Percentiles rank a stretch among this genome's conserved stretches.
Evolutionary conservation across 2,888 invertebrate genomes (phyloP).

Genomic region (Nemapogon koenigi): DNA sequence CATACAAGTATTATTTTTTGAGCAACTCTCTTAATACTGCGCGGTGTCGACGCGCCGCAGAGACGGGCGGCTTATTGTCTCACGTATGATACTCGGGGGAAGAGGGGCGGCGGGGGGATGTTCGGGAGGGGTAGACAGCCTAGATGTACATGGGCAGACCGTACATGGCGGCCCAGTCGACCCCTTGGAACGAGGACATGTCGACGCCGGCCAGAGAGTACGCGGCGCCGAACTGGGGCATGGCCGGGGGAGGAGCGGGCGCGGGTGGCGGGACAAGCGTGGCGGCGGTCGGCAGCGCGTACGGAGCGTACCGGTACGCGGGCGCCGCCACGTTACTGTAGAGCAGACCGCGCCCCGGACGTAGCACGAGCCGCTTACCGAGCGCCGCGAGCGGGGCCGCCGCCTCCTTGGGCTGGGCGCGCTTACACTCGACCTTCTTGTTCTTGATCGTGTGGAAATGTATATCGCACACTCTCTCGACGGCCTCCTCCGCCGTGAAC

Average conservation of each 20-base stretch:
- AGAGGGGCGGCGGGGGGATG: no score
- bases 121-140: no score
- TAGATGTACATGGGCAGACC: conserved; percentile 93
- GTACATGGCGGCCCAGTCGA: conserved; percentile 92
- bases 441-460: conserved; percentile 93
- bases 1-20: no score
- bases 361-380: conserved; percentile 76
- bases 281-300: conserved; percentile 54
- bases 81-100: no score
- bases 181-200: conserved; percentile 91
- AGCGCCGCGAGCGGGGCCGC: conserved; percentile 70
- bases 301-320: conserved; percentile 58
- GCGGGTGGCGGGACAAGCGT: conserved; percentile 52
- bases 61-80: no score
- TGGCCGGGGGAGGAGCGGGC: conserved; percentile 64
- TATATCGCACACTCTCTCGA: conserved; percentile 91
- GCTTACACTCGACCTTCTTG: conserved; percentile 89
- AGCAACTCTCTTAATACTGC: no score
- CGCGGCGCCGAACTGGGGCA: conserved; percentile 72
- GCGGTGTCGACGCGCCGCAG: no score
- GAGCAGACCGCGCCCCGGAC: conserved; percentile 70
- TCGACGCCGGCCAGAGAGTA: conserved; percentile 89
- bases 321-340: conserved; percentile 41
- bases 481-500: conserved; percentile 90
- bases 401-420: conserved; percentile 90